These are phyloP conservation scores for Gymnogyps californianus DNA, from an alignment of 2,113 vertebrate genomes.

Conservation along the genomic window DNA sequence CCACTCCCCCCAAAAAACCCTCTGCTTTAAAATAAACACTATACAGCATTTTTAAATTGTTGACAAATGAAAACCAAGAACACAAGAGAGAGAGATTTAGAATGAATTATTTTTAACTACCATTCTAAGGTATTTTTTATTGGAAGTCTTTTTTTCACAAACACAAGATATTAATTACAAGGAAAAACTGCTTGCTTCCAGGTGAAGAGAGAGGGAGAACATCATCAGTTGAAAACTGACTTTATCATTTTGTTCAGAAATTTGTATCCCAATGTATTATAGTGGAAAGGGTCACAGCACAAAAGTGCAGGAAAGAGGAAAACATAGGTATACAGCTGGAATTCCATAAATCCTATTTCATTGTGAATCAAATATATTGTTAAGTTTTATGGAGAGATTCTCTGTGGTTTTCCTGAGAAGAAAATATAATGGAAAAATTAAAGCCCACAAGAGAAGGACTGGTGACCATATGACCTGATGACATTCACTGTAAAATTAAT, in stretches of 20 bases:
- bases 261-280: neutral
- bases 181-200: neutral
- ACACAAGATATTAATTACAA: neutral
- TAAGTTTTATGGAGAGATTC: neutral
- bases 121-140: neutral
- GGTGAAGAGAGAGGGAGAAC: neutral
- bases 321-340: neutral
- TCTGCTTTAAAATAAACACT: neutral
- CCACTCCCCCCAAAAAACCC: rapidly evolving
- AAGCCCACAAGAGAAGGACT: neutral
- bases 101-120: neutral
- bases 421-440: neutral
- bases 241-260: neutral
- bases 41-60: neutral
- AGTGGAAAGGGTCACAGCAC: neutral
- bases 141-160: neutral
- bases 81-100: neutral
- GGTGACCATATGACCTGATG: neutral
- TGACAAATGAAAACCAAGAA: neutral
- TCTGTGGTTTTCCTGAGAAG: neutral
- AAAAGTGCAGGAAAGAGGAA: neutral
- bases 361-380: neutral
- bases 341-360: neutral
- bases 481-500: neutral
- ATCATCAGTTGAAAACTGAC: neutral